These are phyloP conservation scores for Helarctos malayanus DNA, from an alignment of 2,797 vertebrate genomes.

Conservation along the genomic window DNA sequence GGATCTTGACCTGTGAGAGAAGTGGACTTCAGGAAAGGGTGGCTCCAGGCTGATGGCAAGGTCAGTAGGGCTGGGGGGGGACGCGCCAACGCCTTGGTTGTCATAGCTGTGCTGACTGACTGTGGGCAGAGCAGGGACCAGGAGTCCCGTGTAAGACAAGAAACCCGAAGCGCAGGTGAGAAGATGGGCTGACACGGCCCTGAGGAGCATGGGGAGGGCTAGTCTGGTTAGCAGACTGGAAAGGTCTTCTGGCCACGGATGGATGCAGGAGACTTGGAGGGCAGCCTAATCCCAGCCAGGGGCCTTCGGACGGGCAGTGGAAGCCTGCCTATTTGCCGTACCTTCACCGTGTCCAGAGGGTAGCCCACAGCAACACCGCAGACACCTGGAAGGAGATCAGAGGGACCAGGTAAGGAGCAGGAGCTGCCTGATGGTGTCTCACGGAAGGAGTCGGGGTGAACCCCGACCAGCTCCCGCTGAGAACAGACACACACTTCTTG, in stretches of 20 bases:
- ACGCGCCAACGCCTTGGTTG: not conserved
- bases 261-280: not conserved
- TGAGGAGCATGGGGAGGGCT: not conserved
- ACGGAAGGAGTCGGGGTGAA: rapidly evolving
- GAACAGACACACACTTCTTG: not conserved
- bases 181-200: rapidly evolving
- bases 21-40: not conserved
- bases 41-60: not conserved
- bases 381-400: constrained; percentile 88
- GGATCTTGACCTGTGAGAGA: constrained; percentile 93
- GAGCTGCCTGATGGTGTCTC: rapidly evolving
- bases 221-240: not conserved
- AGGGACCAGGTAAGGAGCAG: not conserved
- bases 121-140: not conserved
- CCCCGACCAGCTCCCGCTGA: rapidly evolving
- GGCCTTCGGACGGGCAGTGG: rapidly evolving
- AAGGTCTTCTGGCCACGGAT: not conserved
- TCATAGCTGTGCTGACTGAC: not conserved
- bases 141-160: not conserved
- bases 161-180: not conserved
- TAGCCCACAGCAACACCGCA: constrained; percentile 94
- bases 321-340: constrained; percentile 70
- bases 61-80: not conserved
- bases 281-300: not conserved
- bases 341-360: constrained; percentile 95